These are phyloP conservation scores for Cheumatopsyche charites DNA, from an alignment of 1,140 invertebrate species.

Conservation along the genomic window DNA sequence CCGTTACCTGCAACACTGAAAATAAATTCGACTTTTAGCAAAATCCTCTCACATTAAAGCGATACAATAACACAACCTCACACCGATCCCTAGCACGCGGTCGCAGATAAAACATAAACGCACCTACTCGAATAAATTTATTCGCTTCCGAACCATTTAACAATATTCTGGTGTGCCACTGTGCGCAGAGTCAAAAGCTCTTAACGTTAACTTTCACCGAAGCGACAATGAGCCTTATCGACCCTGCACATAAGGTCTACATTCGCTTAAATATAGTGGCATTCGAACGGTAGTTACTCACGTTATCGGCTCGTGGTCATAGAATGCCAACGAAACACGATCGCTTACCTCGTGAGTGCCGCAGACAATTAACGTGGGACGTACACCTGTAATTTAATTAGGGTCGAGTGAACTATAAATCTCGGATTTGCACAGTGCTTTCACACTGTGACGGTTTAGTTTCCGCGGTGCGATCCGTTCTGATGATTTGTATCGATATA, in stretches of 20 bases:
- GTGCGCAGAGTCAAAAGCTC: neutral
- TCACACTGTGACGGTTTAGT: neutral
- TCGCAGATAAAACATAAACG: conserved; percentile 45
- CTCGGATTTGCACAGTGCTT: neutral
- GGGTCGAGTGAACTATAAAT: neutral
- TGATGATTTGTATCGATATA: no score
- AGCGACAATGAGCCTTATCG: no score
- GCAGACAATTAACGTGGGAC: conserved; percentile 11
- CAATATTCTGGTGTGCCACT: conserved; percentile 39
- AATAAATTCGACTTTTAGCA: no score
- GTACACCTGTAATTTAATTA: conserved; percentile 23
- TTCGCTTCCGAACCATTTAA: conserved; percentile 47
- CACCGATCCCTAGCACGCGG: conserved; percentile 34
- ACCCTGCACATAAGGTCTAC: neutral
- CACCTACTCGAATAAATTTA: conserved; percentile 47
- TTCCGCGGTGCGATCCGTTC: neutral
- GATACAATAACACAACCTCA: conserved; percentile 30
- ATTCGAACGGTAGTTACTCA: conserved; percentile 18
- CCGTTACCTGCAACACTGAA: no score
- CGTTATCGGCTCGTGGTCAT: conserved; percentile 25
- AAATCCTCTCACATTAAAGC: neutral
- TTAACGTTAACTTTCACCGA: neutral
- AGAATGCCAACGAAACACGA: conserved; percentile 31
- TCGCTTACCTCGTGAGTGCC: conserved; percentile 1
- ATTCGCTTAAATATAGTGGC: neutral